These are phyloP conservation scores for Periphyllus acericola DNA, from an alignment of 2,888 invertebrate genomes.

Conservation along the genomic window DNA sequence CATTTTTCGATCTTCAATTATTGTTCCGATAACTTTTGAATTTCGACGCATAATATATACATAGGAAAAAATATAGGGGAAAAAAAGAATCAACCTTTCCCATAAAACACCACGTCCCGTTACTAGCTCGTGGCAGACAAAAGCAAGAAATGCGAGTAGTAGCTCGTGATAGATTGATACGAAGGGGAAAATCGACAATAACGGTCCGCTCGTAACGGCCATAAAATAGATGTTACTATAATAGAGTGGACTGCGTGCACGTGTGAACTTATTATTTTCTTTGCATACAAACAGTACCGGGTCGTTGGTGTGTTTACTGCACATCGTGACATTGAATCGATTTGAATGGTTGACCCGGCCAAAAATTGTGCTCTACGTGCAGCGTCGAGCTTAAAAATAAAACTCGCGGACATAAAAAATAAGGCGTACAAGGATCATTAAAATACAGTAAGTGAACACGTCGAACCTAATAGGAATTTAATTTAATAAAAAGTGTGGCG, in stretches of 20 bases:
- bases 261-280: not conserved
- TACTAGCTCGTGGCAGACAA: not conserved
- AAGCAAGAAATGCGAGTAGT: no score
- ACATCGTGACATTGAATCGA: not conserved
- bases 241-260: not conserved
- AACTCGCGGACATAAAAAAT: not conserved
- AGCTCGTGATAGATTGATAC: not conserved
- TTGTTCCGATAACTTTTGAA: constrained; percentile 9
- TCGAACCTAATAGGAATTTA: not conserved
- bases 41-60: not conserved
- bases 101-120: constrained; percentile 15
- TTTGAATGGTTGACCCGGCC: not conserved
- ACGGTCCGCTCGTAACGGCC: not conserved
- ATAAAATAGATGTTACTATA: not conserved
- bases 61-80: not conserved
- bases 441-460: not conserved
- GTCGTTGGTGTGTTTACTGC: not conserved
- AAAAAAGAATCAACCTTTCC: constrained; percentile 14
- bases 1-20: not conserved
- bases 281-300: not conserved
- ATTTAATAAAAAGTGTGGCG: not conserved
- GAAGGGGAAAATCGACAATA: not conserved
- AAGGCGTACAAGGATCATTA: not conserved
- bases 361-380: not conserved
- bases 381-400: not conserved